phyloP scores from a whole-genome alignment of 2,797 vertebrate species.

The Molossus molossus region DNA sequence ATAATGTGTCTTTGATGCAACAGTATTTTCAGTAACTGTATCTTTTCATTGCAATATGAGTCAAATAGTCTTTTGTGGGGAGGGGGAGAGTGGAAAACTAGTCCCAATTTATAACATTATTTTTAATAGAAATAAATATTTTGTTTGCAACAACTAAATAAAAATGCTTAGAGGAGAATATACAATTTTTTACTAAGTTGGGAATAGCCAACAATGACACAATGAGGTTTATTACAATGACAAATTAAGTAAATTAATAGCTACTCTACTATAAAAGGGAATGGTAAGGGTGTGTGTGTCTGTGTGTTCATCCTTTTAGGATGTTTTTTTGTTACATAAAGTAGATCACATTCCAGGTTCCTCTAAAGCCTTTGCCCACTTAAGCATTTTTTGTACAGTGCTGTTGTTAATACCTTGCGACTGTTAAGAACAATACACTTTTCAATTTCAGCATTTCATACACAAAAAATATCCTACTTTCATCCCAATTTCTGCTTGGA shows the following conservation, averaged over 20 bases:
- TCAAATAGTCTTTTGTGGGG: conserved; percentile 23
- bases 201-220: not conserved
- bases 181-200: conserved; percentile 24
- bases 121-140: conserved; percentile 20
- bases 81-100: not conserved
- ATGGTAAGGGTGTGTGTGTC: not conserved
- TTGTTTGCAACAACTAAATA: conserved; percentile 58
- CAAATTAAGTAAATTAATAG: conserved; percentile 63
- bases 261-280: conserved; percentile 30
- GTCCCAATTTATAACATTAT: conserved; percentile 17
- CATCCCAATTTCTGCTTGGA: conserved; percentile 9
- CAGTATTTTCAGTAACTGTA: conserved; percentile 53
- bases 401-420: not conserved
- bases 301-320: not conserved
- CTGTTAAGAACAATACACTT: conserved; percentile 41
- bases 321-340: not conserved
- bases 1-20: conserved; percentile 51
- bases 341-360: not conserved
- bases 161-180: conserved; percentile 46
- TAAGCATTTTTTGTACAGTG: not conserved
- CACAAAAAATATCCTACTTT: conserved; percentile 3
- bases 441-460: conserved; percentile 18
- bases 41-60: conserved; percentile 52
- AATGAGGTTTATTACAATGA: conserved; percentile 23
- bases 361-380: not conserved